A percentile compares a stretch with the other conserved stretches of the same genome.
These are phyloP conservation scores for Mohoua ochrocephala DNA, from an alignment of 2,113 vertebrate genomes.

Conservation along the genomic window DNA sequence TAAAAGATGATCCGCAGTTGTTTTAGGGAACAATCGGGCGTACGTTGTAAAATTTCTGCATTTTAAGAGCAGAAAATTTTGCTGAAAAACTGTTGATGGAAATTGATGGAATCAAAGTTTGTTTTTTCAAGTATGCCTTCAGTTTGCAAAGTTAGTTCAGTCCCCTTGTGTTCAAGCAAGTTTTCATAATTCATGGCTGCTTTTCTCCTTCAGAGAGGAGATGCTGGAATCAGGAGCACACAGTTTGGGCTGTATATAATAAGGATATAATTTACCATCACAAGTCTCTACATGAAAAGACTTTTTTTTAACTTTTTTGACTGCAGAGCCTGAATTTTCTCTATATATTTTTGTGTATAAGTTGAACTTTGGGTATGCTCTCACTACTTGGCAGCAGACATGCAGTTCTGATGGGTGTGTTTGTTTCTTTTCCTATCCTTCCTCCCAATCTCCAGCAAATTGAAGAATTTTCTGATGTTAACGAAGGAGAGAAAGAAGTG, in stretches of 20 bases:
- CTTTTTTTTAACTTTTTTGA: not conserved
- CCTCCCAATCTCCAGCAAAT: slow-evolving; percentile 82
- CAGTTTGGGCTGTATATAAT: not conserved
- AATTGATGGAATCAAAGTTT: not conserved
- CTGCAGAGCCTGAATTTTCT: not conserved
- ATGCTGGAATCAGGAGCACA: not conserved
- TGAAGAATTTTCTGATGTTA: slow-evolving; percentile 98
- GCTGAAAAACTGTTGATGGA: not conserved
- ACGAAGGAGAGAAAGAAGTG: slow-evolving; percentile 98
- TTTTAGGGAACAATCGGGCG: not conserved
- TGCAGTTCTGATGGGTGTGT: not conserved
- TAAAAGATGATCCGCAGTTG: not conserved
- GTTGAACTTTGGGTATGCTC: not conserved
- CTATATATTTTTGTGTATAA: not conserved
- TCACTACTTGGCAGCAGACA: not conserved
- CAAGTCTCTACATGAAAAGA: not conserved
- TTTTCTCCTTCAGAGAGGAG: not conserved
- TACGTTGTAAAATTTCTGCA: rapidly evolving
- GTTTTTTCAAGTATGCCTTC: not conserved
- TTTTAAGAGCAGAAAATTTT: not conserved
- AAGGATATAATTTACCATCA: not conserved
- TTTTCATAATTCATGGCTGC: not conserved
- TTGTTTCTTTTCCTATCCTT: not conserved
- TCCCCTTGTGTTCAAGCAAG: rapidly evolving
- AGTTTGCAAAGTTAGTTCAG: not conserved